Percentiles rank a stretch among this genome's conserved stretches.
phyloP scores from a whole-genome alignment of 2,797 vertebrate species.

The Danio tinwini region DNA sequence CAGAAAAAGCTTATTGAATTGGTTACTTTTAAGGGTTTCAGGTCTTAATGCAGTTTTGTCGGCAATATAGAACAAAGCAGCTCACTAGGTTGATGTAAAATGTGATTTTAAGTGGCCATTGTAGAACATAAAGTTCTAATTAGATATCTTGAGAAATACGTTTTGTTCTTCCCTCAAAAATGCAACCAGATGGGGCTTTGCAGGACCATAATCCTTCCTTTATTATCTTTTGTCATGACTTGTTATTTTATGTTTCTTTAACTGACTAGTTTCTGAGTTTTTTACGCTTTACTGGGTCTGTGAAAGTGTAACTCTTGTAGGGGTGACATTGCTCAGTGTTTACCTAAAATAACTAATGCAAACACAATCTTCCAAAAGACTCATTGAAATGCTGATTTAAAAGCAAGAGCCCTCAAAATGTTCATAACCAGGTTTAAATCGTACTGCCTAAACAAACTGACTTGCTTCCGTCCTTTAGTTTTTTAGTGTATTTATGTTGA shows the following conservation, averaged over 20 bases:
- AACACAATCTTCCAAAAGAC: constrained; percentile 8
- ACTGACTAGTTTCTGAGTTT: constrained; percentile 18
- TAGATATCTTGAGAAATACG: background rate
- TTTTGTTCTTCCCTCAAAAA: background rate
- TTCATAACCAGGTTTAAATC: constrained; percentile 10
- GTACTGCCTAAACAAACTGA: constrained; percentile 7
- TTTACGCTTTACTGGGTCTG: constrained; percentile 12
- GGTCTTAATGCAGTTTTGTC: background rate
- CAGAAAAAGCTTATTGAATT: background rate
- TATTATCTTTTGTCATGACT: constrained; percentile 4
- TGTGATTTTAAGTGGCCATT: background rate
- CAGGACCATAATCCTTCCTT: background rate
- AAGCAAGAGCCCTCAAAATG: constrained; percentile 18
- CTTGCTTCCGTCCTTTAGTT: background rate
- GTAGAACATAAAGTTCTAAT: background rate
- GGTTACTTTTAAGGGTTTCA: background rate
- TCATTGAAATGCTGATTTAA: constrained; percentile 25
- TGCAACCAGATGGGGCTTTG: background rate
- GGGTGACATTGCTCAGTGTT: constrained; percentile 1
- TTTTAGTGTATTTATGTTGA: constrained; percentile 3
- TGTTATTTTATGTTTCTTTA: constrained; percentile 35
- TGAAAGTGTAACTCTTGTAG: constrained; percentile 13
- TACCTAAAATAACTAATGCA: constrained; percentile 18
- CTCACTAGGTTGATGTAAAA: constrained; percentile 2
- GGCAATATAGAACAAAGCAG: background rate